phyloP scores from a whole-genome alignment of 64 coral and sea anemone genomes.

The Montipora efflorescens region DNA sequence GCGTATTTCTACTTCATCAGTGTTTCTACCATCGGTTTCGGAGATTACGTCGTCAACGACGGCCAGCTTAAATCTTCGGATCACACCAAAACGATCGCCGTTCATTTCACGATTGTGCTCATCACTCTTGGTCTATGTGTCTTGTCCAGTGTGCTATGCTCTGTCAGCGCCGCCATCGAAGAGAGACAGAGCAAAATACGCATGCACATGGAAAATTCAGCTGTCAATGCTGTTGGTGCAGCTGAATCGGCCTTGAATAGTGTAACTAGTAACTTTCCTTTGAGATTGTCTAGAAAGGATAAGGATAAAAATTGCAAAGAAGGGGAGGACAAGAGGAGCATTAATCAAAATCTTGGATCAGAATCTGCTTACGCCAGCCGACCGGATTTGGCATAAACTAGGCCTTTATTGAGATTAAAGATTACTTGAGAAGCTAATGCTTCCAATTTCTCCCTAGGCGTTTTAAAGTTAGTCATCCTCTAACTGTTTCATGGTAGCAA shows the following conservation, averaged over 20 bases:
- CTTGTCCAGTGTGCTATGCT: slow-evolving; percentile 94
- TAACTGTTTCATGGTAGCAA: too few relatives aligned
- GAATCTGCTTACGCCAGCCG: background rate
- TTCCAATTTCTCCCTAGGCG: too few relatives aligned
- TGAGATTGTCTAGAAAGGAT: background rate
- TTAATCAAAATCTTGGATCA: background rate
- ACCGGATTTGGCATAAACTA: background rate
- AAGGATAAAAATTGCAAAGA: background rate
- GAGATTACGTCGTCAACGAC: slow-evolving; percentile 95
- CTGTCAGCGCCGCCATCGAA: slow-evolving; percentile 89
- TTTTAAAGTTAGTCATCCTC: too few relatives aligned
- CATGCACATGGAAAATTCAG: background rate
- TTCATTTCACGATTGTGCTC: slow-evolving; percentile 84
- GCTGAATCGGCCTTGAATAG: slow-evolving; percentile 46
- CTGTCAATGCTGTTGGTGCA: background rate
- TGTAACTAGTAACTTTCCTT: slow-evolving; percentile 23
- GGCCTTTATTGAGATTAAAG: background rate
- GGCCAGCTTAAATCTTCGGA: slow-evolving; percentile 72
- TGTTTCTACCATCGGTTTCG: slow-evolving; percentile 95
- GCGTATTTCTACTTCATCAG: slow-evolving; percentile 94
- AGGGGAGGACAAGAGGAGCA: background rate
- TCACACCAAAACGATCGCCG: slow-evolving; percentile 71
- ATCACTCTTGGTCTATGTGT: slow-evolving; percentile 89
- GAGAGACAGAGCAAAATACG: slow-evolving; percentile 90
- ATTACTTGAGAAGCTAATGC: too few relatives aligned